Evolutionary conservation across 2,888 invertebrate genomes (phyloP).

Genomic region (Danaus chrysippus): DNA sequence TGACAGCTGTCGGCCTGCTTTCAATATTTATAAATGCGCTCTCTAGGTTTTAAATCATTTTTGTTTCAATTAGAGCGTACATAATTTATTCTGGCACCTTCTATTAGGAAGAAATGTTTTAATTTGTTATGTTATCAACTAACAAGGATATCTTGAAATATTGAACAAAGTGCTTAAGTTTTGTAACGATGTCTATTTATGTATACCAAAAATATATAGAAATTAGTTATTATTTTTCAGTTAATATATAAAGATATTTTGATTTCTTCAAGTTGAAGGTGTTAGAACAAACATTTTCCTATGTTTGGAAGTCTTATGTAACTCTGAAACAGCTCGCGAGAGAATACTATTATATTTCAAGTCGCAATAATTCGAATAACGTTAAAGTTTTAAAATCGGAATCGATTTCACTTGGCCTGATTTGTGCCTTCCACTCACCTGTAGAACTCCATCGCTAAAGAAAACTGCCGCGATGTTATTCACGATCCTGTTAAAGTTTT

Average conservation of each 20-base stretch:
- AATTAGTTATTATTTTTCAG: neutral
- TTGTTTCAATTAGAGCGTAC: neutral
- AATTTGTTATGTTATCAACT: too few relatives aligned
- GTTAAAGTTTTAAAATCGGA: slow-evolving; percentile 45
- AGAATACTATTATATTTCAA: slow-evolving; percentile 35
- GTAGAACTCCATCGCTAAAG: slow-evolving; percentile 29
- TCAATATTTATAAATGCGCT: slow-evolving; percentile 18
- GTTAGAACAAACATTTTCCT: slow-evolving; percentile 12
- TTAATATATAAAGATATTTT: neutral
- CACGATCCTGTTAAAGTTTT: slow-evolving; percentile 29
- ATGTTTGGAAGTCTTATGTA: slow-evolving; percentile 9
- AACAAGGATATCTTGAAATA: too few relatives aligned
- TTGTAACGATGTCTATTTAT: too few relatives aligned
- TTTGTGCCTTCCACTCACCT: slow-evolving; percentile 45
- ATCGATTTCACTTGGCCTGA: slow-evolving; percentile 53
- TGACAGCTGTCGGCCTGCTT: slow-evolving; percentile 25
- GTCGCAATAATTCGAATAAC: slow-evolving; percentile 37
- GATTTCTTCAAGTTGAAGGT: too few relatives aligned
- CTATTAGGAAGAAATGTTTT: too few relatives aligned
- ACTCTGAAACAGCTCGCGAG: slow-evolving; percentile 23
- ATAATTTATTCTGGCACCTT: neutral
- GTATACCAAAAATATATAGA: slow-evolving; percentile 1
- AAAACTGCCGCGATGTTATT: slow-evolving; percentile 30
- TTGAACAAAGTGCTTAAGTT: too few relatives aligned
- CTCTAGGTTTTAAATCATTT: slow-evolving; percentile 16